phyloP scores from a whole-genome alignment of 2,888 invertebrate species.

The Seira musarum region DNA sequence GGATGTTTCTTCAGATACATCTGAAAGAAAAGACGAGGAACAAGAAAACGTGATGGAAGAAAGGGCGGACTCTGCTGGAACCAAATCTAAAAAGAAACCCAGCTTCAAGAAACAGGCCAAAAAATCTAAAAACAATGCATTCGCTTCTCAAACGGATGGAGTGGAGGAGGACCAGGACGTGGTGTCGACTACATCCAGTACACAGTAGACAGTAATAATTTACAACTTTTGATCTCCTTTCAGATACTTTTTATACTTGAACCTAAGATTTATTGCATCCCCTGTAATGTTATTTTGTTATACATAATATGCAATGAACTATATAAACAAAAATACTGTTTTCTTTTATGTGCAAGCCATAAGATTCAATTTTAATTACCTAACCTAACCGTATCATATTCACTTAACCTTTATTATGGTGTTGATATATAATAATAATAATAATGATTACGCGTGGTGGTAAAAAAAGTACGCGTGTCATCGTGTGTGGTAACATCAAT shows the following conservation, averaged over 20 bases:
- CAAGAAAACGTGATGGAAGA: slow-evolving; percentile 17
- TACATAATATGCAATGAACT: not conserved
- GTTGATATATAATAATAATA: not conserved
- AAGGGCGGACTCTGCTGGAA: not conserved
- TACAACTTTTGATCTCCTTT: slow-evolving; percentile 4
- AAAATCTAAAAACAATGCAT: slow-evolving; percentile 18
- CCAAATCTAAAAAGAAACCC: slow-evolving; percentile 12
- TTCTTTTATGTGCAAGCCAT: not conserved
- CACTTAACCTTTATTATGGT: not conserved
- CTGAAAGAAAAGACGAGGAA: not conserved
- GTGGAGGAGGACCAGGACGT: not conserved
- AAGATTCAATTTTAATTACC: not conserved
- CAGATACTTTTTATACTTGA: slow-evolving; percentile 12
- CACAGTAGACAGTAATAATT: not conserved
- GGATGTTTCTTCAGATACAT: not conserved
- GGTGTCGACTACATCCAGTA: not conserved
- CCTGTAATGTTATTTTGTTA: slow-evolving; percentile 9
- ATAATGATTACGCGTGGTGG: not conserved
- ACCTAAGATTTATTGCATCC: slow-evolving; percentile 6
- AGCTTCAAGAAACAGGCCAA: slow-evolving; percentile 31
- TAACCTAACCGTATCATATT: not conserved
- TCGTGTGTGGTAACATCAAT: too few relatives aligned
- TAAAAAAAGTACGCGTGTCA: too few relatives aligned
- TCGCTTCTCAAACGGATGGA: not conserved
- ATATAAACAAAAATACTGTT: not conserved